Evolutionary conservation across 2,797 vertebrate species (phyloP).

Genomic region (Hydrocynus forskahlii): DNA sequence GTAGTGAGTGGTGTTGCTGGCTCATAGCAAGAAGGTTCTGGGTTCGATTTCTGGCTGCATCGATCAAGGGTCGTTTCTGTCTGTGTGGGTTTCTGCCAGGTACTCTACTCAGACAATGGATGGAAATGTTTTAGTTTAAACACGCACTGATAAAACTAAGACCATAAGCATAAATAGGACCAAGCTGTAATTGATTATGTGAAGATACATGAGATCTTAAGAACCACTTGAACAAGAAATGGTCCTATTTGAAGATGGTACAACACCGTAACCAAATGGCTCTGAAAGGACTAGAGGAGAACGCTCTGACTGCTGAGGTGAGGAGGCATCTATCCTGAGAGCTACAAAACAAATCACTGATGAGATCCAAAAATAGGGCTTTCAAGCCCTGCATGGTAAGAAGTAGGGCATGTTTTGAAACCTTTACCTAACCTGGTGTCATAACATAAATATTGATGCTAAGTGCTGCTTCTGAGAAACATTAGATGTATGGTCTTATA

Average conservation of each 20-base stretch:
- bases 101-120: no score
- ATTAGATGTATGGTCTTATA: slow-evolving; percentile 19
- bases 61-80: no score
- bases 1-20: no score
- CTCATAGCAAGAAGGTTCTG: no score
- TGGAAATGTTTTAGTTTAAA: no score
- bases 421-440: slow-evolving; percentile 36
- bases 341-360: slow-evolving; percentile 13
- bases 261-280: neutral
- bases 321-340: neutral
- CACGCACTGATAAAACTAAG: no score
- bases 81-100: no score
- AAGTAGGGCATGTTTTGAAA: slow-evolving; percentile 40
- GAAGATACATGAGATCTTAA: no score
- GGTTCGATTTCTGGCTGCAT: no score
- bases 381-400: neutral
- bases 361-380: slow-evolving; percentile 26
- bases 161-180: no score
- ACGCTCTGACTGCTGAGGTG: neutral
- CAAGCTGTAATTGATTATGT: no score
- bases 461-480: slow-evolving; percentile 17
- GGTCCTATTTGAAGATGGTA: neutral
- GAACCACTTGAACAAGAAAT: neutral
- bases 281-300: neutral
- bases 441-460: slow-evolving; percentile 35